Evolutionary conservation across 2,797 vertebrate genomes (phyloP).

Genomic region (Emydoidea blandingii): DNA sequence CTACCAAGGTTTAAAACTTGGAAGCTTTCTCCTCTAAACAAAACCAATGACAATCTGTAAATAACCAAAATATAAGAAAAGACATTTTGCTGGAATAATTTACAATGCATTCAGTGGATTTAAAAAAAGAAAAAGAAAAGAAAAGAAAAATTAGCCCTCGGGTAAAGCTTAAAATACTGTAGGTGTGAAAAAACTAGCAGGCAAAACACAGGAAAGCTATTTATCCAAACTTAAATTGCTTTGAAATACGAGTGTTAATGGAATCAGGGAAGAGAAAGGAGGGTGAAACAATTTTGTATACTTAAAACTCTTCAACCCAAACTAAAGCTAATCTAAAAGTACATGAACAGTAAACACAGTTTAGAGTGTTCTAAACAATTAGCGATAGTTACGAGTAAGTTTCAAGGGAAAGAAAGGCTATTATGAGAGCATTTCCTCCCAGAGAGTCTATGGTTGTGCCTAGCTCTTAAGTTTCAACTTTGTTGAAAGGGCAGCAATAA

Average conservation of each 20-base stretch:
- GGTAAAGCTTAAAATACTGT: conserved; percentile 67
- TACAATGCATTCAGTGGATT: conserved; percentile 53
- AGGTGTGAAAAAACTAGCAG: conserved; percentile 70
- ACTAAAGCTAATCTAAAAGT: conserved; percentile 66
- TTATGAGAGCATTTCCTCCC: not conserved
- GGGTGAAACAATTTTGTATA: conserved; percentile 40
- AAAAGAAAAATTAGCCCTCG: conserved; percentile 55
- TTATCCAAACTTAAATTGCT: conserved; percentile 72
- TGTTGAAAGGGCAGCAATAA: not conserved
- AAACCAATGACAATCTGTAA: conserved; percentile 54
- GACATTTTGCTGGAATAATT: conserved; percentile 68
- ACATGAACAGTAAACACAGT: conserved; percentile 45
- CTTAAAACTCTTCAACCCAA: conserved; percentile 54
- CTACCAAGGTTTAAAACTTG: conserved; percentile 26
- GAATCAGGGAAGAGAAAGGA: conserved; percentile 58
- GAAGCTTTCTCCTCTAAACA: conserved; percentile 34
- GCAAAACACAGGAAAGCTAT: conserved; percentile 73
- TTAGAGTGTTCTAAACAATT: conserved; percentile 48
- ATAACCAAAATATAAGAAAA: conserved; percentile 59
- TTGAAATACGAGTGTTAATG: conserved; percentile 70
- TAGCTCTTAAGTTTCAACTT: conserved; percentile 4
- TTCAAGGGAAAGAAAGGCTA: not conserved
- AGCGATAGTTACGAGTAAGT: conserved; percentile 13
- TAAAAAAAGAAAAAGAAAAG: conserved; percentile 59
- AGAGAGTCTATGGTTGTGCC: not conserved